phyloP scores from a whole-genome alignment of 2,888 invertebrate species.

The Galeopsomyia nigrocyanea region DNA sequence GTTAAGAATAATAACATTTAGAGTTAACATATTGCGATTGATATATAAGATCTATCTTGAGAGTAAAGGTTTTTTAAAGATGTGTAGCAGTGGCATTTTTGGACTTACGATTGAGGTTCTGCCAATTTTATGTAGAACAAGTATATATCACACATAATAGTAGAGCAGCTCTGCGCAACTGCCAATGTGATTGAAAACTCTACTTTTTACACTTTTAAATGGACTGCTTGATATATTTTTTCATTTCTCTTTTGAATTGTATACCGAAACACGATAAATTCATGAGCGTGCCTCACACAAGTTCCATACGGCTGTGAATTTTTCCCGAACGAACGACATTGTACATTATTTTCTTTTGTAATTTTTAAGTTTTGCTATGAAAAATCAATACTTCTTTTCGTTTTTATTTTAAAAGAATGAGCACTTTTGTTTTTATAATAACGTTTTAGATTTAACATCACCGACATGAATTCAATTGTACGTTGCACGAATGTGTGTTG shows the following conservation, averaged over 20 bases:
- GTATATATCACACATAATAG: constrained; percentile 12
- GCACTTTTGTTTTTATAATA: no score
- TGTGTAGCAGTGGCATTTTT: constrained; percentile 45
- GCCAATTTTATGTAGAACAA: not conserved
- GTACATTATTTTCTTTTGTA: constrained; percentile 59
- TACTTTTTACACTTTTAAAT: not conserved
- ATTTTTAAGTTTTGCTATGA: constrained; percentile 48
- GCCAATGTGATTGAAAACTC: constrained; percentile 1
- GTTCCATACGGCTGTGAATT: constrained; percentile 68
- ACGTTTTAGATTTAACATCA: constrained; percentile 37
- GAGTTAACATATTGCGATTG: constrained; percentile 16
- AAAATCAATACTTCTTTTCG: constrained; percentile 29
- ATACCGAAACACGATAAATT: constrained; percentile 3
- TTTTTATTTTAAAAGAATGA: no score
- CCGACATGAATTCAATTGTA: constrained; percentile 29
- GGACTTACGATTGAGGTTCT: constrained; percentile 44
- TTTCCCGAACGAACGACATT: constrained; percentile 60
- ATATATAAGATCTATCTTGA: constrained; percentile 5
- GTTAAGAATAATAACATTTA: constrained; percentile 7
- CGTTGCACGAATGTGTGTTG: constrained; percentile 29
- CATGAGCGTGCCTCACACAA: constrained; percentile 52
- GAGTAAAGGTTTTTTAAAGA: constrained; percentile 22
- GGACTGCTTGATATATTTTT: constrained; percentile 17
- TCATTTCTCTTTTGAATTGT: not conserved
- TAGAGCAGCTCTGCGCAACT: constrained; percentile 4